A percentile compares a stretch with the other conserved stretches of the same genome.
Evolutionary conservation across 30 jellyfish, hydroid and myxozoan species (phyloP).

Genomic region (Phacellophora camtschatica): DNA sequence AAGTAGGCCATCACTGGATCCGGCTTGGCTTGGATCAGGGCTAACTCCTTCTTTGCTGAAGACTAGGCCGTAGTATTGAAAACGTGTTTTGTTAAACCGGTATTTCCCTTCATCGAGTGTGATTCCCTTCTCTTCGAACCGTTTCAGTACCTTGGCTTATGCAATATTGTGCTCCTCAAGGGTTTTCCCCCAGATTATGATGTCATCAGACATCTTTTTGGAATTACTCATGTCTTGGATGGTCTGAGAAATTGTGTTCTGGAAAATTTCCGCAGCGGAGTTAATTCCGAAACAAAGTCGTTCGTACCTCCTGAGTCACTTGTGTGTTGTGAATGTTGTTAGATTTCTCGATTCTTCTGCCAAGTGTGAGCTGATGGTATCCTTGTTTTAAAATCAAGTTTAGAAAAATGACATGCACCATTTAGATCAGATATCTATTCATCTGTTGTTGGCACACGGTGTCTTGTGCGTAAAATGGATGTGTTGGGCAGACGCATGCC

Average conservation of each 20-base stretch:
- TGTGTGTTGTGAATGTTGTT: not conserved
- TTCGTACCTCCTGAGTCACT: not conserved
- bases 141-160: not conserved
- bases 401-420: not conserved
- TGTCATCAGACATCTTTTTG: conserved; percentile 39
- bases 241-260: conserved; percentile 27
- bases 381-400: not conserved
- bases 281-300: conserved; percentile 10
- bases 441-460: conserved; percentile 40
- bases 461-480: conserved; percentile 41
- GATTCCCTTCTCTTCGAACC: conserved; percentile 30
- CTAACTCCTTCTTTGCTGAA: conserved; percentile 54
- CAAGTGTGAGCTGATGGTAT: conserved; percentile 2
- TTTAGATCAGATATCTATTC: not conserved
- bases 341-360: too few species aligned
- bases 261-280: conserved; percentile 36
- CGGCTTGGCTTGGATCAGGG: conserved; percentile 58
- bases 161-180: conserved; percentile 44
- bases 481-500: conserved; percentile 60
- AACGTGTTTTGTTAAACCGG: conserved; percentile 58
- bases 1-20: conserved; percentile 47
- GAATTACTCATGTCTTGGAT: conserved; percentile 30
- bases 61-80: conserved; percentile 53
- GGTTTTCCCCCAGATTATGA: conserved; percentile 20
- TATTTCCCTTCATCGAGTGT: conserved; percentile 46